These are phyloP conservation scores for Myioborus melanocephalus DNA, from an alignment of 2,797 vertebrate species.

Conservation along the genomic window DNA sequence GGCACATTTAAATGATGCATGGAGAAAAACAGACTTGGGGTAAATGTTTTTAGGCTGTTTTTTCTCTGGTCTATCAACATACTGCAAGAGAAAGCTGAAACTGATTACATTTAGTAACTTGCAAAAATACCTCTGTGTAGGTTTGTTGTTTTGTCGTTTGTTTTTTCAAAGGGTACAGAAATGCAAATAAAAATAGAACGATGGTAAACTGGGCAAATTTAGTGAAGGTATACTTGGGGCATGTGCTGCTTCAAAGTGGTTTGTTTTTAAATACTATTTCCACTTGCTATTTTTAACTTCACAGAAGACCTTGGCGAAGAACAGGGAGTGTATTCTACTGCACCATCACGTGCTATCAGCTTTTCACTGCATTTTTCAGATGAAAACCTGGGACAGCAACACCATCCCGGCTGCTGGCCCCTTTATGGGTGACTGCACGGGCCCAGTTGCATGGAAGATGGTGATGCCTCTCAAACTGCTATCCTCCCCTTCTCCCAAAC, in stretches of 20 bases:
- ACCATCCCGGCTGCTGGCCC: background rate
- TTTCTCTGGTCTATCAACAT: background rate
- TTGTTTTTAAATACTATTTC: background rate
- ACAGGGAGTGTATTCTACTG: background rate
- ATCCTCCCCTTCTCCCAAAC: background rate
- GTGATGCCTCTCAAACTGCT: background rate
- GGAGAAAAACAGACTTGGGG: background rate
- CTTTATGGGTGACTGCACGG: accelerated
- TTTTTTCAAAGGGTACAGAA: background rate
- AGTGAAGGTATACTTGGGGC: background rate
- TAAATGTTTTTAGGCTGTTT: background rate
- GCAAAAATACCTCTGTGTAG: background rate
- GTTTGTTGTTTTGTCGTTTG: background rate
- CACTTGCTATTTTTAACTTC: constrained; percentile 40
- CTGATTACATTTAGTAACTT: background rate
- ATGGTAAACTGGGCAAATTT: background rate
- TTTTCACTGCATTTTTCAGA: background rate
- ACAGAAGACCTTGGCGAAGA: background rate
- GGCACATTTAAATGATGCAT: accelerated
- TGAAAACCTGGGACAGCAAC: background rate
- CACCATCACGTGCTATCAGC: background rate
- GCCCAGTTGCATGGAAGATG: background rate
- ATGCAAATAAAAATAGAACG: background rate
- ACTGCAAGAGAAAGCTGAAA: constrained; percentile 9
- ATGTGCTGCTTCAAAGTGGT: background rate